A percentile compares a stretch with the other conserved stretches of the same genome.
Evolutionary conservation across 1,140 invertebrate genomes (phyloP).

Genomic region (Ooceraea biroi): DNA sequence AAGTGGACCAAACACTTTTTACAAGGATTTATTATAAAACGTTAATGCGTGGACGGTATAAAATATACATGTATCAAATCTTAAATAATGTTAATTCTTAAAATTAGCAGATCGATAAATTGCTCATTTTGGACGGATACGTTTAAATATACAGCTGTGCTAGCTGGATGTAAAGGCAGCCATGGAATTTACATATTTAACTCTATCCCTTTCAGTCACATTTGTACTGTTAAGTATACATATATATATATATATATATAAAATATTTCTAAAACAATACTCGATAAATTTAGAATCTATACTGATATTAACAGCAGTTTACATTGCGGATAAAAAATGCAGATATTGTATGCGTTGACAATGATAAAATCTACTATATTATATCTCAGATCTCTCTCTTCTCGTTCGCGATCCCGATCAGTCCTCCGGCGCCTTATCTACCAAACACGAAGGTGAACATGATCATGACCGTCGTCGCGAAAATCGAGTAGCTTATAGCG

Average conservation of each 20-base stretch:
- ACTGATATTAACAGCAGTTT: not conserved
- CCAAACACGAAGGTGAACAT: slow-evolving; percentile 67
- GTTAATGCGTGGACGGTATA: slow-evolving; percentile 60
- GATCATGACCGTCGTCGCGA: slow-evolving; percentile 73
- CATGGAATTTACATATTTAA: slow-evolving; percentile 8
- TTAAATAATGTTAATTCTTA: slow-evolving; percentile 48
- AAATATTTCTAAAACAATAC: slow-evolving; percentile 46
- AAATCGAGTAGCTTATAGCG: slow-evolving; percentile 73
- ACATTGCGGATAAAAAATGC: not conserved
- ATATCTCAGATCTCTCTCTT: not conserved
- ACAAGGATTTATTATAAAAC: slow-evolving; percentile 64
- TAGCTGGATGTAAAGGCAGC: slow-evolving; percentile 32
- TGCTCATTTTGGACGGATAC: slow-evolving; percentile 63
- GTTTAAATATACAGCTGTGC: slow-evolving; percentile 10
- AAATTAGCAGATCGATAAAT: slow-evolving; percentile 31
- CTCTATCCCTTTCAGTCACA: slow-evolving; percentile 2
- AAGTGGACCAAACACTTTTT: slow-evolving; percentile 8
- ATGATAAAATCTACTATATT: slow-evolving; percentile 4
- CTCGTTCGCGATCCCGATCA: not conserved
- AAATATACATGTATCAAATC: slow-evolving; percentile 50
- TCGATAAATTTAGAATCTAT: slow-evolving; percentile 25
- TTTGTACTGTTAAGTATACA: slow-evolving; percentile 27
- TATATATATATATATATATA: slow-evolving; percentile 18
- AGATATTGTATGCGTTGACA: not conserved
- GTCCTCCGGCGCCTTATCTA: slow-evolving; percentile 71